Evolutionary conservation across 2,797 vertebrate species (phyloP).

Genomic region (Botia kubotai): DNA sequence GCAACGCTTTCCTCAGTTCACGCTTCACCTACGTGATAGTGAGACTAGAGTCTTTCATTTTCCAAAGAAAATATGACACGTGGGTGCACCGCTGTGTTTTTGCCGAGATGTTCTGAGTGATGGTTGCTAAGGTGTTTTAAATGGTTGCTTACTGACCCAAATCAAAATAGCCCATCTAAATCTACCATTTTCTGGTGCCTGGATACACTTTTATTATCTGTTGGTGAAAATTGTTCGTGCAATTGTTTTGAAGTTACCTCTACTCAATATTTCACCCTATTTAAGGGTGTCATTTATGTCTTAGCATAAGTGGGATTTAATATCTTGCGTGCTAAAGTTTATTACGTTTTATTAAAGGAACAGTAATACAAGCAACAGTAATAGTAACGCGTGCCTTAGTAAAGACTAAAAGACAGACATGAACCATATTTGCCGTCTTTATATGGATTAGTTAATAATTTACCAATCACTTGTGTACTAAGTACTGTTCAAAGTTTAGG

Average conservation of each 20-base stretch:
- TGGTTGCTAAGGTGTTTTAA: background rate
- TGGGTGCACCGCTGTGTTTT: background rate
- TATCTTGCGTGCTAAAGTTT: too few relatives aligned
- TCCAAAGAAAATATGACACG: background rate
- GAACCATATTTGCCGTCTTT: background rate
- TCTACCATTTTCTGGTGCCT: too few relatives aligned
- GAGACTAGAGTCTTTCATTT: background rate
- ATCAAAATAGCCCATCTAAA: background rate
- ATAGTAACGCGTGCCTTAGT: too few relatives aligned
- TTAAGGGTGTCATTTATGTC: background rate
- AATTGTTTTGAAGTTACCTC: background rate
- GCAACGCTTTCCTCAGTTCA: too few relatives aligned
- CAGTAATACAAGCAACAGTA: too few relatives aligned
- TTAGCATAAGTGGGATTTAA: background rate
- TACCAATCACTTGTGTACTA: constrained; percentile 2
- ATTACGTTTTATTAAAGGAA: too few relatives aligned
- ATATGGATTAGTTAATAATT: background rate
- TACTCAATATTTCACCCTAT: background rate
- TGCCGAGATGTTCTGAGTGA: background rate
- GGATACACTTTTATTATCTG: background rate
- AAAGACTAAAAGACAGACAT: background rate
- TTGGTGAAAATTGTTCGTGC: background rate
- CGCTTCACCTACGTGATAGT: too few relatives aligned
- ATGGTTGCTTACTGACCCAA: background rate
- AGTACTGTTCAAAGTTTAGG: constrained; percentile 35